phyloP scores from a whole-genome alignment of 2,797 vertebrate species.

The Xenopus petersii region DNA sequence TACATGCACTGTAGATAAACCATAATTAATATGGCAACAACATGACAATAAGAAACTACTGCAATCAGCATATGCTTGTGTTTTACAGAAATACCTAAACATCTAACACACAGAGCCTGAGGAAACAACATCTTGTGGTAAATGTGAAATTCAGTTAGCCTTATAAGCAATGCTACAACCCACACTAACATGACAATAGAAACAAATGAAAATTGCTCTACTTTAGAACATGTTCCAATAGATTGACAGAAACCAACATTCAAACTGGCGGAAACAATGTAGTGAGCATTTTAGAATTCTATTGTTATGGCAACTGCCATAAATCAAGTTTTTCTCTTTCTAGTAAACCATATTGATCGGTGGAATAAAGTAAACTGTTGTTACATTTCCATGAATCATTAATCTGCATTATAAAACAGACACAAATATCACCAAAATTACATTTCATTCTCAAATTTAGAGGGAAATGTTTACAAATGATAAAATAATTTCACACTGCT shows the following conservation, averaged over 20 bases:
- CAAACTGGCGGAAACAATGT: constrained; percentile 35
- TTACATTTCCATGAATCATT: constrained; percentile 40
- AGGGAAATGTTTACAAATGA: no score
- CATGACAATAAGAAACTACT: no score
- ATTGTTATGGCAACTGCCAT: constrained; percentile 28
- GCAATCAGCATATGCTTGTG: no score
- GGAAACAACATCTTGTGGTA: constrained; percentile 27
- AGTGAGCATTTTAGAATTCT: constrained; percentile 46
- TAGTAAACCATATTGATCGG: constrained; percentile 32
- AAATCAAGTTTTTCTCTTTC: constrained; percentile 34
- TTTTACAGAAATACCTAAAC: constrained; percentile 3
- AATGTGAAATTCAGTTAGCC: constrained; percentile 44
- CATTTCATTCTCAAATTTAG: no score
- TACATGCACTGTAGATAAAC: no score
- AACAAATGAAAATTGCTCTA: constrained; percentile 46
- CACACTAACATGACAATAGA: constrained; percentile 45
- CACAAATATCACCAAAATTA: background rate
- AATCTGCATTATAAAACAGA: constrained; percentile 7
- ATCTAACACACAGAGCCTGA: constrained; percentile 11
- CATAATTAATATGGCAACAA: no score
- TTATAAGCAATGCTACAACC: constrained; percentile 43
- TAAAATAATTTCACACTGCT: no score
- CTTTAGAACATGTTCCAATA: constrained; percentile 33
- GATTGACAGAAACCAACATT: constrained; percentile 32
- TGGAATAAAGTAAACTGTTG: constrained; percentile 23